A percentile compares a stretch with the other conserved stretches of the same genome.
Conservation (phyloP, 1,140 invertebrate species). For the Drosophila mojavensis region DNA sequence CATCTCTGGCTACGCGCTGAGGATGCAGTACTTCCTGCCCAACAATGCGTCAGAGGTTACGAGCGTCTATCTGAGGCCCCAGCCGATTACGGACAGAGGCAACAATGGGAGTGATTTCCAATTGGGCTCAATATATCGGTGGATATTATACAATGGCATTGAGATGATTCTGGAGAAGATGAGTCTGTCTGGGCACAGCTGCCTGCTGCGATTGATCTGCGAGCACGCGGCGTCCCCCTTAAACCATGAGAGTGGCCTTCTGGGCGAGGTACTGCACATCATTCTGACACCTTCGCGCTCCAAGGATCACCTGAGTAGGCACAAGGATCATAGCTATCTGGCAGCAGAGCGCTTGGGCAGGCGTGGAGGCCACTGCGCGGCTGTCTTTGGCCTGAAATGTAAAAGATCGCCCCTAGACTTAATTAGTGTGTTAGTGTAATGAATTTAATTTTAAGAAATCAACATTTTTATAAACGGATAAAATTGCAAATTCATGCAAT, state of each 20-base stretch:
- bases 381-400: constrained; percentile 36
- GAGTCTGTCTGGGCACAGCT: constrained; percentile 87
- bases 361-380: constrained; percentile 37
- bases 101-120: background rate
- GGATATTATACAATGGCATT: constrained; percentile 70
- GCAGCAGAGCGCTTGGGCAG: constrained; percentile 49
- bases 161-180: constrained; percentile 83
- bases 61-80: constrained; percentile 54
- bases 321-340: constrained; percentile 37
- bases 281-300: constrained; percentile 86
- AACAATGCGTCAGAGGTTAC: constrained; percentile 60
- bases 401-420: constrained; percentile 57
- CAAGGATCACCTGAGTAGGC: constrained; percentile 22
- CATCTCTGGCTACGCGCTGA: constrained; percentile 75
- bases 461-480: background rate
- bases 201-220: constrained; percentile 90
- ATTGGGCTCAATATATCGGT: constrained; percentile 58
- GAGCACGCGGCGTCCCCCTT: constrained; percentile 89
- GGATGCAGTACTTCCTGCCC: constrained; percentile 78
- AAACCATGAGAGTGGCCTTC: constrained; percentile 87
- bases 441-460: background rate
- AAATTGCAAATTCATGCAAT: background rate
- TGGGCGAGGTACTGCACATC: constrained; percentile 88
- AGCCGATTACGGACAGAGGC: constrained; percentile 47
- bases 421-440: constrained; percentile 18